Percentiles rank a stretch among this genome's conserved stretches.
Conservation (phyloP, 2,113 vertebrate species). For the Choloepus hoffmanni region DNA sequence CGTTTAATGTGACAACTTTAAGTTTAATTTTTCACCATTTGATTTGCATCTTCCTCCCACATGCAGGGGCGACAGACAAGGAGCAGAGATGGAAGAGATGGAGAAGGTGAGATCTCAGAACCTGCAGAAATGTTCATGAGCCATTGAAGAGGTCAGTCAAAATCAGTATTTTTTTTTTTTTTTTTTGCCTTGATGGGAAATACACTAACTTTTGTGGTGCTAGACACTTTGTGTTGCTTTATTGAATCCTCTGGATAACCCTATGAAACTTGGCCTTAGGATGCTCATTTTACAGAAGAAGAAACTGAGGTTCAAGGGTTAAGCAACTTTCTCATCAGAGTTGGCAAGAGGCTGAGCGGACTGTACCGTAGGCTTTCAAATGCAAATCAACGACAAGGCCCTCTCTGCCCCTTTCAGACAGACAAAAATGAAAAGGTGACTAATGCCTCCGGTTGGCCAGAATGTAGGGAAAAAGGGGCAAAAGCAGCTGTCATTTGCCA, state of each 20-base stretch:
- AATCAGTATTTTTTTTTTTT: not conserved
- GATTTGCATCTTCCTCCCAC: constrained; percentile 1
- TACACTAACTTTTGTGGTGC: not conserved
- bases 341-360: not conserved
- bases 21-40: not conserved
- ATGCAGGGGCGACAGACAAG: not conserved
- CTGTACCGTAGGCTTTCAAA: not conserved
- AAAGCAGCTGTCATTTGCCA: not conserved
- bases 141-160: not conserved
- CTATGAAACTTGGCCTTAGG: not conserved
- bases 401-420: not conserved
- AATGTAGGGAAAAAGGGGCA: not conserved
- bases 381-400: not conserved
- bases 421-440: not conserved
- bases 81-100: no score
- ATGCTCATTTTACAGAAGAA: constrained; percentile 30
- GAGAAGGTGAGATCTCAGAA: not conserved
- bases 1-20: not conserved
- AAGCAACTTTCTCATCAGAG: no score
- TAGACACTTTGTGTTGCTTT: not conserved
- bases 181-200: not conserved
- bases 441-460: not conserved
- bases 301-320: not conserved
- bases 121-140: not conserved
- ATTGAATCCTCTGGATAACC: not conserved